Evolutionary conservation across 2,797 vertebrate species (phyloP).

Genomic region (Cirrhinus molitorella): DNA sequence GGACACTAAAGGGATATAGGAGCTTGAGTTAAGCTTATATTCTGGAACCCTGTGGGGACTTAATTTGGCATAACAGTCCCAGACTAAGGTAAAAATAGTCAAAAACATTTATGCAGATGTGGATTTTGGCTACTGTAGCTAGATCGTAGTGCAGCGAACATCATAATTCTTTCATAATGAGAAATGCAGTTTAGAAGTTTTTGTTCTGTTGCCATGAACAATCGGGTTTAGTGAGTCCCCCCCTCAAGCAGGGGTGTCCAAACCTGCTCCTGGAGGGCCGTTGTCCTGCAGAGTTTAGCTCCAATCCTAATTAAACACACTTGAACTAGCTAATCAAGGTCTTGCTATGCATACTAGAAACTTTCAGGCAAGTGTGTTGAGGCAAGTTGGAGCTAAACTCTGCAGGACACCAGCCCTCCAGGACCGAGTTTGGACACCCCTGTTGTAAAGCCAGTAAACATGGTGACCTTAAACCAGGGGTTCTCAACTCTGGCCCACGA

Average conservation of each 20-base stretch:
- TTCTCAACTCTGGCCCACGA: too few relatives aligned
- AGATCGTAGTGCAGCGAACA: neutral
- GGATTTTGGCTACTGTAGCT: neutral
- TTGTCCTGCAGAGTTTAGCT: neutral
- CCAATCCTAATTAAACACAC: neutral
- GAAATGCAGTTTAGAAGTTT: neutral
- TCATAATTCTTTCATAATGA: neutral
- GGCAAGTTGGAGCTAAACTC: too few relatives aligned
- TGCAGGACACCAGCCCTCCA: too few relatives aligned
- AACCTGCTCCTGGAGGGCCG: neutral
- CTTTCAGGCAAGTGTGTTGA: too few relatives aligned
- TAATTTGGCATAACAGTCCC: neutral
- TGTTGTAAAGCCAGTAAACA: too few relatives aligned
- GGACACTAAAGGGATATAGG: constrained; percentile 79
- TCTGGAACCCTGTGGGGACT: neutral
- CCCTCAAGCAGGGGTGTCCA: neutral
- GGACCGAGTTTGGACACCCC: too few relatives aligned
- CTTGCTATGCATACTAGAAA: too few relatives aligned
- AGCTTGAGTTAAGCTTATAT: neutral
- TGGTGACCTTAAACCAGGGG: too few relatives aligned
- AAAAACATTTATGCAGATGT: constrained; percentile 22
- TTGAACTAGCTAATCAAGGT: too few relatives aligned
- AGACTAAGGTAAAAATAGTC: constrained; percentile 7
- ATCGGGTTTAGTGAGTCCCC: neutral
- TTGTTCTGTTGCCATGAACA: neutral